phyloP scores from a whole-genome alignment of 2,888 invertebrate species.

The Luffia ferchaultella region DNA sequence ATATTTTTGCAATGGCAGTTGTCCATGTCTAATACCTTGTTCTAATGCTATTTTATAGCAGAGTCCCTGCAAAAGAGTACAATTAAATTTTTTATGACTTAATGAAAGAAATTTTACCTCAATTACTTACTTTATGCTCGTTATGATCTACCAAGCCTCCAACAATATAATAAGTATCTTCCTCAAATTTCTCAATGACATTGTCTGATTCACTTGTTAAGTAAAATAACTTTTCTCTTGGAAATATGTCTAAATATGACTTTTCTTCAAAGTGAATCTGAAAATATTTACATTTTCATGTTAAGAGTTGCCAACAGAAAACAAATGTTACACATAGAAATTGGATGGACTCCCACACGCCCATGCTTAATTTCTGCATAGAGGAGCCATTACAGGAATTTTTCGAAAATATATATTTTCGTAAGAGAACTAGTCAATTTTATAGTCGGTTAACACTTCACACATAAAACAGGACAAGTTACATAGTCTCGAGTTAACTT shows the following conservation, averaged over 20 bases:
- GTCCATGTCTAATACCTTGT: conserved; percentile 80
- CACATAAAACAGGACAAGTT: too few species aligned
- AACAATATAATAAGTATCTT: conserved; percentile 88
- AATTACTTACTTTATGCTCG: conserved; percentile 78
- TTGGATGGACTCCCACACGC: too few species aligned
- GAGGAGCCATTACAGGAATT: too few species aligned
- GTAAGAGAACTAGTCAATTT: too few species aligned
- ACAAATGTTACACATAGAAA: too few species aligned
- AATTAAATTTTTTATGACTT: conserved; percentile 1
- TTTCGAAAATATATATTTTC: too few species aligned
- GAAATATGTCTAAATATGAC: conserved; percentile 75
- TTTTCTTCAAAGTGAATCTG: conserved; percentile 76
- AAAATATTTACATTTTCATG: too few species aligned
- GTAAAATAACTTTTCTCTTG: conserved; percentile 84
- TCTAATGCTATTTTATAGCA: conserved; percentile 84
- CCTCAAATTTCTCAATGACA: conserved; percentile 76
- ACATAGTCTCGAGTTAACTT: too few species aligned
- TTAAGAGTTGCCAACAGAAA: too few species aligned
- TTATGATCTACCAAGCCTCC: conserved; percentile 99
- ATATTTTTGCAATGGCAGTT: conserved; percentile 88
- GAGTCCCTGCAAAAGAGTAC: conserved; percentile 70
- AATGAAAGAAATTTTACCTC: too few species aligned
- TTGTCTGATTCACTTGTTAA: conserved; percentile 94
- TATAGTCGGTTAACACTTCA: too few species aligned
- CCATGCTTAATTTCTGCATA: too few species aligned